phyloP scores from a whole-genome alignment of 2,113 vertebrate genomes.

The Anoura caudifer region DNA sequence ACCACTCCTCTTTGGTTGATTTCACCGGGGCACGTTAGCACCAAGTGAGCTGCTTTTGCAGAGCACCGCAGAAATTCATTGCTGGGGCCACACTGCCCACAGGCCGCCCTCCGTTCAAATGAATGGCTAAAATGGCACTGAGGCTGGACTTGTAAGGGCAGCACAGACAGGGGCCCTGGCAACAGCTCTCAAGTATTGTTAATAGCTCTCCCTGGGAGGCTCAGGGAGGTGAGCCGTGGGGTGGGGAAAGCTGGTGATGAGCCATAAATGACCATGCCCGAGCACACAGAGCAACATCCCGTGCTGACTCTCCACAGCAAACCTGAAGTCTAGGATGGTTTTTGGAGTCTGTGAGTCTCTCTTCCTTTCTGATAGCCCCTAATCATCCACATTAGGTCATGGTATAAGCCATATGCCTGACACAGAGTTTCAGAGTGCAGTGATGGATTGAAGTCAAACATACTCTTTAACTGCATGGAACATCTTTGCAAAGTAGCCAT shows the following conservation, averaged over 20 bases:
- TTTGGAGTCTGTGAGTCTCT: slow-evolving; percentile 57
- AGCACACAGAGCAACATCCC: slow-evolving; percentile 33
- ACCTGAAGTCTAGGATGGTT: slow-evolving; percentile 21
- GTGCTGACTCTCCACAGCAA: slow-evolving; percentile 12
- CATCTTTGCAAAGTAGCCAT: slow-evolving; percentile 72
- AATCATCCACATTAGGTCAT: slow-evolving; percentile 72
- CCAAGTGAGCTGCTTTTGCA: slow-evolving; percentile 80
- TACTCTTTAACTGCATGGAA: slow-evolving; percentile 62
- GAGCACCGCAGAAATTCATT: slow-evolving; percentile 57
- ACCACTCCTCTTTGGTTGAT: slow-evolving; percentile 64
- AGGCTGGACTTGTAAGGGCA: background rate
- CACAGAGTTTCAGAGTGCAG: slow-evolving; percentile 67
- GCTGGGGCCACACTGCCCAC: background rate
- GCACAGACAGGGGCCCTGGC: background rate
- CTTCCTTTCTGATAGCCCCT: slow-evolving; percentile 19
- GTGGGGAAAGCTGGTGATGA: slow-evolving; percentile 76
- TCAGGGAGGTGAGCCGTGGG: slow-evolving; percentile 64
- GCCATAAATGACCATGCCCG: slow-evolving; percentile 57
- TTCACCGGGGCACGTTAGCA: slow-evolving; percentile 84
- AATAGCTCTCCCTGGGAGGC: slow-evolving; percentile 29
- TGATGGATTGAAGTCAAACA: slow-evolving; percentile 46
- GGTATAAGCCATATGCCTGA: slow-evolving; percentile 58
- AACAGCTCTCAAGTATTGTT: background rate
- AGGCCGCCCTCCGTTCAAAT: background rate
- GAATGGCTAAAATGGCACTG: background rate